Conservation (phyloP, 2,797 vertebrate genomes). For the Enteromius mattozi region DNA sequence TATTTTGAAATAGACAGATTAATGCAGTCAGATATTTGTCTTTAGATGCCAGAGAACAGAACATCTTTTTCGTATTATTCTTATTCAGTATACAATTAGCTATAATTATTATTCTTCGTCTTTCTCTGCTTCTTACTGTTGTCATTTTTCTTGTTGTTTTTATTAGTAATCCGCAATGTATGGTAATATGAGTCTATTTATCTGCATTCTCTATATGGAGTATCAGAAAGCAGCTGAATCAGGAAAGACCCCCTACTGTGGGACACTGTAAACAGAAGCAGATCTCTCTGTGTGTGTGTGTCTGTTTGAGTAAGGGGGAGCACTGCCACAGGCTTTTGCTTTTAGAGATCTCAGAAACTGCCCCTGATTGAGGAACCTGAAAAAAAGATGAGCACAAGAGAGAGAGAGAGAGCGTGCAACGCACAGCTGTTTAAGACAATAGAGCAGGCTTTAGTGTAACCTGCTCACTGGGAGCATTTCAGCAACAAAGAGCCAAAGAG, state of each 20-base stretch:
- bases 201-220: conserved; percentile 45
- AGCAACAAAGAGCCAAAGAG: conserved; percentile 64
- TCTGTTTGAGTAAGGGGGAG: conserved; percentile 12
- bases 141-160: conserved; percentile 16
- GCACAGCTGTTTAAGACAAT: conserved; percentile 70
- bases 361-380: conserved; percentile 46
- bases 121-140: not conserved
- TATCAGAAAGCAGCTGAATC: conserved; percentile 79
- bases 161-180: conserved; percentile 29
- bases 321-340: conserved; percentile 43
- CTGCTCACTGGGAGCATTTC: conserved; percentile 66
- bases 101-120: not conserved
- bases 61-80: not conserved
- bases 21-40: not conserved
- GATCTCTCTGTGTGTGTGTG: conserved; percentile 28
- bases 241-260: conserved; percentile 83
- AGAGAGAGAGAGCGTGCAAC: conserved; percentile 27
- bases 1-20: not conserved
- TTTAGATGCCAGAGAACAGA: not conserved
- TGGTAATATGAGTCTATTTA: conserved; percentile 35
- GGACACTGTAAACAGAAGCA: conserved; percentile 59
- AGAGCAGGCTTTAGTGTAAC: conserved; percentile 61
- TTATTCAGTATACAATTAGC: not conserved
- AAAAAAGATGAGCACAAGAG: conserved; percentile 11
- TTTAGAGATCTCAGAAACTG: conserved; percentile 40